A percentile compares a stretch with the other conserved stretches of the same genome.
Conservation (phyloP, 2,797 vertebrate species). For the Siniperca obscura region DNA sequence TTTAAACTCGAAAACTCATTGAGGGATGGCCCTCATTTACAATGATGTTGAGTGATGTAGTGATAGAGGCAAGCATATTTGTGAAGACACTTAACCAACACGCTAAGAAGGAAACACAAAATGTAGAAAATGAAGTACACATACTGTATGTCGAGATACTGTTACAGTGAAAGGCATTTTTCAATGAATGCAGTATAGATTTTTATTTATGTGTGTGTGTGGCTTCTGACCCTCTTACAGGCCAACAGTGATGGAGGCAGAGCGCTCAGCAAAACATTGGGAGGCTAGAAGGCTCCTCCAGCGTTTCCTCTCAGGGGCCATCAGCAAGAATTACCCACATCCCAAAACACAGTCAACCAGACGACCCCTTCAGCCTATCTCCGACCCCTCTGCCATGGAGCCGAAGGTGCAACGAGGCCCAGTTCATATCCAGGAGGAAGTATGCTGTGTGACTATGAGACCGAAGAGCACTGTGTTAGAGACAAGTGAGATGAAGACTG, state of each 20-base stretch:
- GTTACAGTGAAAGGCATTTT: neutral
- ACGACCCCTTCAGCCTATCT: neutral
- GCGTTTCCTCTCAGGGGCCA: conserved; percentile 59
- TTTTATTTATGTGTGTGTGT: neutral
- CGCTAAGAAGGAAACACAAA: too few relatives aligned
- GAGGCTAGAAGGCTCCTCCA: conserved; percentile 57
- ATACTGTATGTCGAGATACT: too few relatives aligned
- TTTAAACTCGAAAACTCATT: too few relatives aligned
- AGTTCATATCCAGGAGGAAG: neutral
- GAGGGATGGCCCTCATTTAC: too few relatives aligned
- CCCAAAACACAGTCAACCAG: conserved; percentile 1
- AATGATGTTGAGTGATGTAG: neutral
- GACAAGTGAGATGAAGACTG: conserved; percentile 32
- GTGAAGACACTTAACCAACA: too few relatives aligned
- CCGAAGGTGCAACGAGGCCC: neutral
- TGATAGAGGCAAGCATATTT: neutral
- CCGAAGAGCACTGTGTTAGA: conserved; percentile 5
- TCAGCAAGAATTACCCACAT: conserved; percentile 24
- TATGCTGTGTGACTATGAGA: neutral
- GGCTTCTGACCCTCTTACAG: conserved; percentile 7
- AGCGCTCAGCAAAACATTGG: conserved; percentile 26
- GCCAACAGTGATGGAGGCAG: neutral
- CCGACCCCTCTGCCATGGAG: neutral
- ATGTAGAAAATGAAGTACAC: too few relatives aligned
- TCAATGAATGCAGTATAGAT: too few relatives aligned